A percentile compares a stretch with the other conserved stretches of the same genome.
phyloP scores from a whole-genome alignment of 2,888 invertebrate genomes.

The Artemia sinica region DNA sequence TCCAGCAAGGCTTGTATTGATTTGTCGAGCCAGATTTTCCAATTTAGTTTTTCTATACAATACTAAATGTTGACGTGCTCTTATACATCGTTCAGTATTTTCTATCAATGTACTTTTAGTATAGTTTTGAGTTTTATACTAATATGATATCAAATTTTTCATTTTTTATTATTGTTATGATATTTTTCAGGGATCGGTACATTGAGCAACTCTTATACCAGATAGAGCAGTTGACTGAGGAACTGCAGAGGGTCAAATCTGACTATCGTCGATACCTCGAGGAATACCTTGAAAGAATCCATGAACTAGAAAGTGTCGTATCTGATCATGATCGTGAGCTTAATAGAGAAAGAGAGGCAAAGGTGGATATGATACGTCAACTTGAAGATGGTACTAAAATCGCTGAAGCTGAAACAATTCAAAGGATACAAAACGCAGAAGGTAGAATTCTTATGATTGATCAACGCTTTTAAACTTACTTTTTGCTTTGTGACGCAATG shows the following conservation, averaged over 20 bases:
- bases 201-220: conserved; percentile 51
- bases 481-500: no score
- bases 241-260: conserved; percentile 46
- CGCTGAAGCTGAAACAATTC: conserved; percentile 18
- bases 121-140: conserved; percentile 18
- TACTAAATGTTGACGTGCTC: neutral
- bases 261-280: conserved; percentile 38
- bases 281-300: conserved; percentile 37
- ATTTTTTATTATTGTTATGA: conserved; percentile 31
- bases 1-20: neutral
- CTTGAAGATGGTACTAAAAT: conserved; percentile 12
- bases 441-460: conserved; percentile 5
- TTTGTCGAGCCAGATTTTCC: neutral
- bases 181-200: conserved; percentile 44
- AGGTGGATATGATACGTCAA: conserved; percentile 6
- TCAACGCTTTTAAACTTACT: neutral
- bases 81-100: neutral
- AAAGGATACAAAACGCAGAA: conserved; percentile 12
- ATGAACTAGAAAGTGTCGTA: conserved; percentile 33
- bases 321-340: conserved; percentile 2
- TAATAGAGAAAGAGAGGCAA: conserved; percentile 1
- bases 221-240: conserved; percentile 60
- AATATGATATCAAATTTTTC: conserved; percentile 27
- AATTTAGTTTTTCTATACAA: neutral
- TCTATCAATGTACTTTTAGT: conserved; percentile 9